Percentiles rank a stretch among this genome's conserved stretches.
Evolutionary conservation across 2,113 vertebrate species (phyloP).

Genomic region (Podarcis muralis): DNA sequence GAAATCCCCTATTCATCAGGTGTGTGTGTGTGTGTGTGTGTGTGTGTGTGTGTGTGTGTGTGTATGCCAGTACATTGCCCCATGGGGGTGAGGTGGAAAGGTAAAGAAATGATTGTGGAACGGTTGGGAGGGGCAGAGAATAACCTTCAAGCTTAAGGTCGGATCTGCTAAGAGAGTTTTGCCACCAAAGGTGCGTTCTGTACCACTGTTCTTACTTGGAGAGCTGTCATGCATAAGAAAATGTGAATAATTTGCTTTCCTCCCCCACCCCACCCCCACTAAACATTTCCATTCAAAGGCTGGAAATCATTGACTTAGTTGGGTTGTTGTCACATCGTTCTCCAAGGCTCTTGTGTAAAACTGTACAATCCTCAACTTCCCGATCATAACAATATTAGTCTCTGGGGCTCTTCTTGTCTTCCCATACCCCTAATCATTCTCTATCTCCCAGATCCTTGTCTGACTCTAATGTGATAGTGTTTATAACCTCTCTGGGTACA

Average conservation of each 20-base stretch:
- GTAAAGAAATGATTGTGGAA: neutral
- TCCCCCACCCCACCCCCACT: neutral
- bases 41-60: too few species aligned
- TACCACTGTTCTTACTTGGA: slow-evolving; percentile 27
- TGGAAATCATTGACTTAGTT: slow-evolving; percentile 44
- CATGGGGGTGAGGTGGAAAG: too few species aligned
- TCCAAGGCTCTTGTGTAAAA: slow-evolving; percentile 27
- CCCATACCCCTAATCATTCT: slow-evolving; percentile 45
- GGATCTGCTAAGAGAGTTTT: neutral
- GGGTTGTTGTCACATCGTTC: slow-evolving; percentile 28
- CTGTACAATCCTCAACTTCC: slow-evolving; percentile 35
- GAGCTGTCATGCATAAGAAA: slow-evolving; percentile 31
- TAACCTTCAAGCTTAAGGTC: neutral
- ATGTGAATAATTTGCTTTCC: slow-evolving; percentile 32
- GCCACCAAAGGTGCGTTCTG: neutral
- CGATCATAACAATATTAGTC: slow-evolving; percentile 46
- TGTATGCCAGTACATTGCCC: neutral
- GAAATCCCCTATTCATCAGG: neutral
- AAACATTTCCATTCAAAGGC: neutral
- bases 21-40: too few species aligned
- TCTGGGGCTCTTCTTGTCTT: slow-evolving; percentile 41
- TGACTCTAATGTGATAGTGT: slow-evolving; percentile 40
- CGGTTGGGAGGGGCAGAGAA: neutral
- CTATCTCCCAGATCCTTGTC: slow-evolving; percentile 40
- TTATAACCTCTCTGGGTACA: slow-evolving; percentile 48